Base-by-base conservation (phyloP, 2,797 vertebrate species). In the Gallirallus australis region DNA sequence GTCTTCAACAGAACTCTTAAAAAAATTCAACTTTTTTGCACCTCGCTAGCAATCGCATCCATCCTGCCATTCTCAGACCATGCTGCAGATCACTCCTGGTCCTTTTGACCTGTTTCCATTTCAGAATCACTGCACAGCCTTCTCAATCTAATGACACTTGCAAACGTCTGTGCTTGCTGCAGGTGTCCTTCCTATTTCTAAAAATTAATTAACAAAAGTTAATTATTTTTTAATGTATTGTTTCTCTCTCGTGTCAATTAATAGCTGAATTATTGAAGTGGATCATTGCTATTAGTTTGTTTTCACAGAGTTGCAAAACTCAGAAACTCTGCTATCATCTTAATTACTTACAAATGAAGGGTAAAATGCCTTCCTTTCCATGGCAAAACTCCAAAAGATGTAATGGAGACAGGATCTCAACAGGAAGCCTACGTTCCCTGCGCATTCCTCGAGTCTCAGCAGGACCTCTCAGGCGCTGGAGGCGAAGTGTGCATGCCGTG, bases 171-270 rank as follows among this genome's bases (percentile, higher is more conserved):
- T 48, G 42, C 31, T 59, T 84, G 79, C 87, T 93, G 80, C 82
- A 92, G 83, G 73, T 95, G 57, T 77, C 91, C 81, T 96, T 97
- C 85, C 73, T 86, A 77, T 71, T 96, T 82, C 91, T 93, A 92
- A 95, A 96, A 96, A 93, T 94, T 95, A 96, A 96, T 97, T 97
- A 96, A 95, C 45, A 2, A 31, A 94, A 94, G 93, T 95, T 96
- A 97, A 97, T 96, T 97, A 96, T 94, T 94, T 97, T 93, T 92
- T 89, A 93, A 86, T 86, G 75, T 91, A 95, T 96, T 96, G 93
- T 94, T 95, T 96, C 77, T 96, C 87, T 77, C 68, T 40, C 8
- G 5, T 90, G 86, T 90, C 93, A 95, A 81, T 94, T 93, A 94
- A 37, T 92, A 86, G 48, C 88, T 69, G 90, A 90, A 91, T 95